phyloP scores from a whole-genome alignment of 2,888 invertebrate species.

The Pseudolycoriella hygida region DNA sequence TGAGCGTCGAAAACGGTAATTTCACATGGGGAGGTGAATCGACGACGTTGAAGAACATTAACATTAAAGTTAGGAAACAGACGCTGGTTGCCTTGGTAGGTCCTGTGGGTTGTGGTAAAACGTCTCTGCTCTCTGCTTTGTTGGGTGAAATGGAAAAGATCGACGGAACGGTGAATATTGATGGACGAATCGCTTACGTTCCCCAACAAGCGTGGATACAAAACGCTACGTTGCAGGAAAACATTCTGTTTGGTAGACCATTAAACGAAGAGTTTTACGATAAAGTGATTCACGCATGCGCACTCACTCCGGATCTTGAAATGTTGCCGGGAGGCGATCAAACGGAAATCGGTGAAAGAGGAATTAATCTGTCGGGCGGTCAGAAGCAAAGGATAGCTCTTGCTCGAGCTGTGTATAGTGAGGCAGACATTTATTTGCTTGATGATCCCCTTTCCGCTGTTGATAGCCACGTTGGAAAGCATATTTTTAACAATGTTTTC shows the following conservation, averaged over 20 bases:
- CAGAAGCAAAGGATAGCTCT: constrained; percentile 77
- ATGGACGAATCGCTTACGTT: constrained; percentile 33
- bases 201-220: constrained; percentile 38
- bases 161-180: constrained; percentile 15
- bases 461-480: constrained; percentile 93
- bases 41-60: constrained; percentile 19
- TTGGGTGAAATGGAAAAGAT: constrained; percentile 30
- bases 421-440: constrained; percentile 77
- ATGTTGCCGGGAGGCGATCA: constrained; percentile 90
- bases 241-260: constrained; percentile 74
- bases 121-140: constrained; percentile 29
- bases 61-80: constrained; percentile 19
- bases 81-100: constrained; percentile 29
- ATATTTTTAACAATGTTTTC: constrained; percentile 81
- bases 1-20: constrained; percentile 27
- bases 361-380: constrained; percentile 37
- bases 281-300: constrained; percentile 74
- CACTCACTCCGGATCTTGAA: constrained; percentile 76
- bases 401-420: constrained; percentile 78
- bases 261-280: constrained; percentile 56
- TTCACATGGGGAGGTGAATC: constrained; percentile 31
- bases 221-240: constrained; percentile 53
- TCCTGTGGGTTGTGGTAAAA: constrained; percentile 30
- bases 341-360: constrained; percentile 98
- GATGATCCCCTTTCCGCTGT: constrained; percentile 96